Conservation (phyloP, 2,113 vertebrate species). For the Oplegnathus fasciatus region DNA sequence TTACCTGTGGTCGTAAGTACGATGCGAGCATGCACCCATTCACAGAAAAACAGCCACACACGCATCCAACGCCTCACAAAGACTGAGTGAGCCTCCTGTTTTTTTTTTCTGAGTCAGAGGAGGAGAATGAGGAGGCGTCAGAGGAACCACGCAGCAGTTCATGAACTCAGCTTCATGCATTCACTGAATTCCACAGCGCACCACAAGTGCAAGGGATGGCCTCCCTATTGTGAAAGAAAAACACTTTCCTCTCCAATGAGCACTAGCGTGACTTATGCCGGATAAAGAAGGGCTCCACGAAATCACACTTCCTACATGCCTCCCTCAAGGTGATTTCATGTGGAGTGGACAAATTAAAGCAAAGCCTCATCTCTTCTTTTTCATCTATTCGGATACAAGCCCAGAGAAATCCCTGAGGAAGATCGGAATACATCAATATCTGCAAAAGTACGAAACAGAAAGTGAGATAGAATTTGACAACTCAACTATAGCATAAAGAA, state of each 20-base stretch:
- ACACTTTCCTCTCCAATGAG: conserved; percentile 20
- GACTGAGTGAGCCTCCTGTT: conserved; percentile 22
- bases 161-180: conserved; percentile 52
- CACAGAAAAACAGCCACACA: conserved; percentile 42
- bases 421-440: not conserved
- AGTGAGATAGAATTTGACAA: conserved; percentile 17
- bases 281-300: conserved; percentile 17
- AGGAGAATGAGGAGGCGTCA: conserved; percentile 23
- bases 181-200: conserved; percentile 63
- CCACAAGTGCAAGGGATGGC: conserved; percentile 60
- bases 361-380: not conserved
- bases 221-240: conserved; percentile 56
- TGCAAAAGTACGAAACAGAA: conserved; percentile 18
- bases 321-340: conserved; percentile 28
- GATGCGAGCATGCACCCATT: conserved; percentile 23
- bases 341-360: conserved; percentile 29
- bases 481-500: conserved; percentile 19
- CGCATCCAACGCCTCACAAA: conserved; percentile 3
- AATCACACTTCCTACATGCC: not conserved
- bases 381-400: conserved; percentile 15
- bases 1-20: not conserved
- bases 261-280: not conserved
- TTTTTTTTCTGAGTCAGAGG: conserved; percentile 24
- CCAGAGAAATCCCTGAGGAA: not conserved
- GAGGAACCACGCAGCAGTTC: conserved; percentile 55